Base-by-base conservation (phyloP, 2,113 vertebrate genomes). In the Paralichthys olivaceus region DNA sequence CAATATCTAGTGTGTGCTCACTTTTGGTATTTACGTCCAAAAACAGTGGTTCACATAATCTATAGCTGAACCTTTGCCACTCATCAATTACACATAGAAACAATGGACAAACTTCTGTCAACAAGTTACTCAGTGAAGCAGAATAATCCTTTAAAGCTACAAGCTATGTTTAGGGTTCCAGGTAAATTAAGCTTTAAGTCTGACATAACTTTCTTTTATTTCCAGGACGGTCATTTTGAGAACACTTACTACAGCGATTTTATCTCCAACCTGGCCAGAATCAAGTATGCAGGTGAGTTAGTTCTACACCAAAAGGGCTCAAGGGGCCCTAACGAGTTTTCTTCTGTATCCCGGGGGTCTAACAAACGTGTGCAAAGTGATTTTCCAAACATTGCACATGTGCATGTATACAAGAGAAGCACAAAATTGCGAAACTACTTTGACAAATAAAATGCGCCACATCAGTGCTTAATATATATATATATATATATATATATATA, bases 231-330 rank as follows among this genome's bases (percentile, higher is more conserved):
- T 0, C 89, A 95, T 51, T 94, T 94, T 12, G 97, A 98, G 86
- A 99, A 99, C 69, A 95, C 95, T 0, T 97, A 98, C 87, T 99
- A 98, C 86, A 97, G 94, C 0, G 86, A 94, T 28, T 95, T 99
- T 72, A 94, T 98, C 59, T 92, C 91, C 75, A 96, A 94, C 70
- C 69, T 99, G 92, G 87, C 64, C 1, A 93, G 92, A 43, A 90
- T 99, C 91, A 94, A 81, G 83, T 94, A 94, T 79, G 80, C 96
- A 91, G 96, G 98, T 99, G 90, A 87, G 89, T 77, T 13, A 32
- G 59, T 59, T 29, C 26, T n/a, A 15, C 1, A 49, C 43, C 34
- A 32, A 2, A 13, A 13, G 5, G 5, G n/a, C 22, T 1, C 4
- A 43, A 43, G 1, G 49, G 20, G 19, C 2, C 7, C 22, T 13